Evolutionary conservation across 2,113 vertebrate genomes (phyloP).

Genomic region (Clarias magur): DNA sequence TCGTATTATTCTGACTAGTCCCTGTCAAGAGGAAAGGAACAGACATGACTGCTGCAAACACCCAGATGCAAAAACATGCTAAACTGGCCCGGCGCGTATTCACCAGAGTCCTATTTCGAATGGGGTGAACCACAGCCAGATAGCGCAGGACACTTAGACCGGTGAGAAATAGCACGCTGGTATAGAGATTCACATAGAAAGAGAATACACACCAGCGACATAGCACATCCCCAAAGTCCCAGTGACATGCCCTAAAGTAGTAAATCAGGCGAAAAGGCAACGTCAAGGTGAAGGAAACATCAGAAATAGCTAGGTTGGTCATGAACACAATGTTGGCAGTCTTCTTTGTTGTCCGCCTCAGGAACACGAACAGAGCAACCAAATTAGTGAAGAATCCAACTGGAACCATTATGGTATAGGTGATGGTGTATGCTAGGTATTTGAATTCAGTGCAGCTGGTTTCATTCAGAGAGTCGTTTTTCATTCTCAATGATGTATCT

Average conservation of each 20-base stretch:
- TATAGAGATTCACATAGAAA: slow-evolving; percentile 75
- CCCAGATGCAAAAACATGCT: slow-evolving; percentile 65
- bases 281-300: slow-evolving; percentile 69
- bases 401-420: slow-evolving; percentile 66
- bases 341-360: slow-evolving; percentile 48
- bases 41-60: slow-evolving; percentile 60
- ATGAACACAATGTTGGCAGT: slow-evolving; percentile 66
- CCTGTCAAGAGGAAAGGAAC: slow-evolving; percentile 63
- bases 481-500: background rate
- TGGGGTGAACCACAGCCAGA: slow-evolving; percentile 62
- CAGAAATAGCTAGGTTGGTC: slow-evolving; percentile 73
- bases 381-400: slow-evolving; percentile 65
- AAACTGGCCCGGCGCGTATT: slow-evolving; percentile 45
- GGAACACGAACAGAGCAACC: slow-evolving; percentile 63
- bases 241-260: slow-evolving; percentile 58
- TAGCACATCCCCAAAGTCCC: slow-evolving; percentile 69
- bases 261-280: slow-evolving; percentile 70
- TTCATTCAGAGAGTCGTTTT: background rate
- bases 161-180: slow-evolving; percentile 74
- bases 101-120: slow-evolving; percentile 29
- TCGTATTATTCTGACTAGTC: rapidly evolving
- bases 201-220: slow-evolving; percentile 67
- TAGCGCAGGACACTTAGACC: slow-evolving; percentile 71
- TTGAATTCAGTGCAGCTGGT: slow-evolving; percentile 54
- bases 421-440: slow-evolving; percentile 63